These are phyloP conservation scores for Phoebastria nigripes DNA, from an alignment of 2,797 vertebrate genomes.

Conservation along the genomic window DNA sequence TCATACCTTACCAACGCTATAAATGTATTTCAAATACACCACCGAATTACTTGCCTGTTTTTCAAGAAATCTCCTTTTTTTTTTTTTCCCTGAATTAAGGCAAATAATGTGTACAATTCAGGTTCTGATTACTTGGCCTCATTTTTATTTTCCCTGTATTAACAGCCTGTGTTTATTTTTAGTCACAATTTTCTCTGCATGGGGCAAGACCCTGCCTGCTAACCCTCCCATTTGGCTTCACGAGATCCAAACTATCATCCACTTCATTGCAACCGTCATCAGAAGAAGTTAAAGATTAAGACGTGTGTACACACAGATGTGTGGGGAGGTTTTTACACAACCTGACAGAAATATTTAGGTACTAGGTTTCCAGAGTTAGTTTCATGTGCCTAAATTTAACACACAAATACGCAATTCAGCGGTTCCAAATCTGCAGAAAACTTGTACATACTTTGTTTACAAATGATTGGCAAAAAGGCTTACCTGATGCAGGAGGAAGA, in stretches of 20 bases:
- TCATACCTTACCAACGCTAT: background rate
- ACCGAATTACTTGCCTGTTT: background rate
- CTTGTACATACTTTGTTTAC: background rate
- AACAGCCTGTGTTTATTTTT: background rate
- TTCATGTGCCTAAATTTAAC: background rate
- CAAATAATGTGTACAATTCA: background rate
- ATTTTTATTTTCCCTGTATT: background rate
- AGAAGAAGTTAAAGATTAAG: too few species aligned
- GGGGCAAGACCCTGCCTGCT: background rate
- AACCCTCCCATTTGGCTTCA: background rate
- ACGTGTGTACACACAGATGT: too few species aligned
- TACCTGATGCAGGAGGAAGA: background rate
- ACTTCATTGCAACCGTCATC: background rate
- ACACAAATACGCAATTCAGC: background rate
- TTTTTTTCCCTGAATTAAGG: background rate
- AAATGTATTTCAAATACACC: background rate
- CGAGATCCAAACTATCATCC: background rate
- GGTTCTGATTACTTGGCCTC: background rate
- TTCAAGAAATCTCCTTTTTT: background rate
- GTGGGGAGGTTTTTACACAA: background rate
- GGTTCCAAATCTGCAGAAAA: background rate
- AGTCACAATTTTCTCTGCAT: background rate
- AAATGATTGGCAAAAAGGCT: background rate
- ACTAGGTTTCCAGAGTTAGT: background rate
- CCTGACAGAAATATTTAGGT: background rate